A percentile compares a stretch with the other conserved stretches of the same genome.
Evolutionary conservation across 1,140 invertebrate genomes (phyloP).

Genomic region (Hydropsyche tenuis): DNA sequence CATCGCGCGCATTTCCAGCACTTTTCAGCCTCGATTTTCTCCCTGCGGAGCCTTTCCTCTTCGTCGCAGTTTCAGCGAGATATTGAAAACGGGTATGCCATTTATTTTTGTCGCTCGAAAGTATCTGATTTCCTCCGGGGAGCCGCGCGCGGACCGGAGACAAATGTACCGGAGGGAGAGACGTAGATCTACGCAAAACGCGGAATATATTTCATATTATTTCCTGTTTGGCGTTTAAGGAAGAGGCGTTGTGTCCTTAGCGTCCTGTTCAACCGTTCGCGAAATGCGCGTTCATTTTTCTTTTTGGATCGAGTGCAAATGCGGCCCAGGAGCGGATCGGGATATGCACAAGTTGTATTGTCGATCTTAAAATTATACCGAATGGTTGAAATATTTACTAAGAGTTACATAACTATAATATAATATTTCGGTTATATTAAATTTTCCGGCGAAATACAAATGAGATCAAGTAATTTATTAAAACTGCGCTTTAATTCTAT

Average conservation of each 20-base stretch:
- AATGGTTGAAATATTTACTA: too few relatives aligned
- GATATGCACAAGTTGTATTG: too few relatives aligned
- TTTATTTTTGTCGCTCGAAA: conserved; percentile 46
- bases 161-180: conserved; percentile 43
- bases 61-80: conserved; percentile 15
- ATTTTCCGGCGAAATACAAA: too few relatives aligned
- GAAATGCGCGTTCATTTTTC: neutral
- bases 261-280: neutral
- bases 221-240: conserved; percentile 33
- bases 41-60: too few relatives aligned
- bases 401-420: too few relatives aligned
- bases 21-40: too few relatives aligned
- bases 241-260: neutral
- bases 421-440: too few relatives aligned
- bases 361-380: too few relatives aligned
- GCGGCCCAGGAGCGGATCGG: too few relatives aligned
- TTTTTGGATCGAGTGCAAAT: neutral
- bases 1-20: too few relatives aligned
- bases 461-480: too few relatives aligned
- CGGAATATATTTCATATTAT: conserved; percentile 45
- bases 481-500: too few relatives aligned
- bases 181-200: neutral
- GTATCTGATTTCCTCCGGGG: conserved; percentile 46
- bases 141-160: neutral
- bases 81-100: conserved; percentile 48